phyloP scores from a whole-genome alignment of 1,140 invertebrate genomes.

The Formica selysi region DNA sequence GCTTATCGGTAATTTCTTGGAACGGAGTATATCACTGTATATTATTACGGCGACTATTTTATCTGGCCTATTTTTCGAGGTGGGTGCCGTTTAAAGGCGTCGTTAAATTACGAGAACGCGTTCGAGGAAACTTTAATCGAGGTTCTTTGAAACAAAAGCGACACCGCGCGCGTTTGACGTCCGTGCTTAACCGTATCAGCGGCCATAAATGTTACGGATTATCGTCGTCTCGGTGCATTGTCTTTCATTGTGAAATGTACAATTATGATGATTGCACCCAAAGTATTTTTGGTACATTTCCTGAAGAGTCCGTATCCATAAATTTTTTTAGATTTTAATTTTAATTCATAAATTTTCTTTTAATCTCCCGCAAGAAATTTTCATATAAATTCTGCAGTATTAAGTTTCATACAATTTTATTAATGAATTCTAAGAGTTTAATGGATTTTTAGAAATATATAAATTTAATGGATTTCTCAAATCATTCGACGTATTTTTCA shows the following conservation, averaged over 20 bases:
- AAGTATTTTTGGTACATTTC: neutral
- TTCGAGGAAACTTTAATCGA: constrained; percentile 56
- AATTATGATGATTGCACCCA: neutral
- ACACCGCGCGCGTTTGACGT: neutral
- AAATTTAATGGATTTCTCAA: neutral
- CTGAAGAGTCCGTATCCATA: too few relatives aligned
- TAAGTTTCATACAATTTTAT: too few relatives aligned
- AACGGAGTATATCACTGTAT: neutral
- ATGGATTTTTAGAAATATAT: neutral
- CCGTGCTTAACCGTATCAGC: constrained; percentile 21
- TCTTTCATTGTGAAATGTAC: neutral
- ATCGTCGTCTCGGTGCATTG: neutral
- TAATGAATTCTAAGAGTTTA: neutral
- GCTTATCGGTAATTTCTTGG: constrained; percentile 16
- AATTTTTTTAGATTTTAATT: neutral
- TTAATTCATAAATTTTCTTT: neutral
- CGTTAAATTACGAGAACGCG: constrained; percentile 46
- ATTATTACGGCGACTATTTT: constrained; percentile 16
- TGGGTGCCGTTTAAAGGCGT: constrained; percentile 39
- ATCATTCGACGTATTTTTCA: neutral
- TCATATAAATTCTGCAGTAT: neutral
- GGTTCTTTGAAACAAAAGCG: constrained; percentile 46
- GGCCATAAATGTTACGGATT: constrained; percentile 16
- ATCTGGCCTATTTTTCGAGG: constrained; percentile 41
- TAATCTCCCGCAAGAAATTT: neutral